phyloP scores from a whole-genome alignment of 2,797 vertebrate genomes.

The Esox masquinongy region DNA sequence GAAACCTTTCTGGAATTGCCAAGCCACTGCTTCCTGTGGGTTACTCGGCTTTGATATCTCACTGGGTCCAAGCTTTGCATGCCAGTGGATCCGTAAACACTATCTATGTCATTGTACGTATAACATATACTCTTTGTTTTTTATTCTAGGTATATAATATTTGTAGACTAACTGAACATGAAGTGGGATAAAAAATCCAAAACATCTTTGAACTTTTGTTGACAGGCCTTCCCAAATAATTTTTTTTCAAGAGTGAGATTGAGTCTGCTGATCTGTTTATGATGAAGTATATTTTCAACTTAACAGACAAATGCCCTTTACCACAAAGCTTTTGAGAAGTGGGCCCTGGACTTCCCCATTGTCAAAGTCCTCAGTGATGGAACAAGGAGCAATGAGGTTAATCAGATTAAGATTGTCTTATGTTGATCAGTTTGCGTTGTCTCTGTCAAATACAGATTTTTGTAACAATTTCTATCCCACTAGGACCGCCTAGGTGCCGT shows the following conservation, averaged over 20 bases:
- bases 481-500: slow-evolving; percentile 80
- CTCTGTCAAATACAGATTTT: neutral
- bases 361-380: slow-evolving; percentile 76
- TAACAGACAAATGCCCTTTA: slow-evolving; percentile 77
- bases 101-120: slow-evolving; percentile 76
- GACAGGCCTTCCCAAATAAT: no score
- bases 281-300: slow-evolving; percentile 11
- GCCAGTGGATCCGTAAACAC: slow-evolving; percentile 54
- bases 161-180: no score
- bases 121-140: neutral
- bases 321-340: slow-evolving; percentile 71
- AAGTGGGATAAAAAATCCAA: no score
- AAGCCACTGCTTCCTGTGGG: slow-evolving; percentile 82
- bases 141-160: neutral
- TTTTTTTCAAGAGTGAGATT: neutral
- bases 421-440: neutral
- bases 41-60: slow-evolving; percentile 60
- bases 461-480: neutral
- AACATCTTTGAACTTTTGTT: no score
- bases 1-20: slow-evolving; percentile 65
- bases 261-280: neutral
- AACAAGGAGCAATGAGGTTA: slow-evolving; percentile 76
- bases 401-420: neutral
- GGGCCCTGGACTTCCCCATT: slow-evolving; percentile 69
- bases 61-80: slow-evolving; percentile 75